These are phyloP conservation scores for Drosophila kuntzei DNA, from an alignment of 2,888 invertebrate species.

Conservation along the genomic window DNA sequence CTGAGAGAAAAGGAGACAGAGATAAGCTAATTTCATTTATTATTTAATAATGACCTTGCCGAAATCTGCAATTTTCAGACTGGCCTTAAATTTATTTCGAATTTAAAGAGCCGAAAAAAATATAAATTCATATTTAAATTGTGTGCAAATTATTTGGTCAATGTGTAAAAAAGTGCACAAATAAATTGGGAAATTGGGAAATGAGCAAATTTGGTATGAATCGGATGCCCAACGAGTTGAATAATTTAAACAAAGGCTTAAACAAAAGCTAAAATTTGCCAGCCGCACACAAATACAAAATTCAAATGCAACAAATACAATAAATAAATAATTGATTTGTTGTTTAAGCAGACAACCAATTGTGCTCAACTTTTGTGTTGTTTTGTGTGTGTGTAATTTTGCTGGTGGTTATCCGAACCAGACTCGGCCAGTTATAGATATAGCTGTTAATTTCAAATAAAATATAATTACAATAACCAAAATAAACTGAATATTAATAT, in stretches of 20 bases:
- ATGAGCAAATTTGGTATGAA: conserved; percentile 12
- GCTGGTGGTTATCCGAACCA: conserved; percentile 15
- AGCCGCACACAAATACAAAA: conserved; percentile 32
- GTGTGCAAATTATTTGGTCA: conserved; percentile 35
- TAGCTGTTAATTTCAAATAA: conserved; percentile 43
- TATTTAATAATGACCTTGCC: conserved; percentile 55
- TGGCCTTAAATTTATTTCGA: not conserved
- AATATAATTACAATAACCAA: conserved; percentile 55
- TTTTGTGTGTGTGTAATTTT: conserved; percentile 18
- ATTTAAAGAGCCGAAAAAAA: conserved; percentile 14
- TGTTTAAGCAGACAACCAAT: conserved; percentile 67
- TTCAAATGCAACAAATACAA: conserved; percentile 45
- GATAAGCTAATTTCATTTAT: conserved; percentile 27
- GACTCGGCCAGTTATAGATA: conserved; percentile 32
- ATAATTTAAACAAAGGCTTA: conserved; percentile 61
- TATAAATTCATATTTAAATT: conserved; percentile 22
- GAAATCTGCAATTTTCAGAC: conserved; percentile 31
- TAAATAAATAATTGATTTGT: conserved; percentile 72
- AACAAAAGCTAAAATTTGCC: conserved; percentile 63
- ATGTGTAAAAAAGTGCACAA: conserved; percentile 23
- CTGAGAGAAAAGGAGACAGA: not conserved
- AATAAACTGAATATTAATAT: not conserved
- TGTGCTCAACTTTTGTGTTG: conserved; percentile 50
- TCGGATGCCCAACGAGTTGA: conserved; percentile 29
- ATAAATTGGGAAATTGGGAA: conserved; percentile 22